Percentiles rank a stretch among this genome's conserved stretches.
Evolutionary conservation across 1,140 invertebrate species (phyloP).

Genomic region (Pemphigus obesinymphae): DNA sequence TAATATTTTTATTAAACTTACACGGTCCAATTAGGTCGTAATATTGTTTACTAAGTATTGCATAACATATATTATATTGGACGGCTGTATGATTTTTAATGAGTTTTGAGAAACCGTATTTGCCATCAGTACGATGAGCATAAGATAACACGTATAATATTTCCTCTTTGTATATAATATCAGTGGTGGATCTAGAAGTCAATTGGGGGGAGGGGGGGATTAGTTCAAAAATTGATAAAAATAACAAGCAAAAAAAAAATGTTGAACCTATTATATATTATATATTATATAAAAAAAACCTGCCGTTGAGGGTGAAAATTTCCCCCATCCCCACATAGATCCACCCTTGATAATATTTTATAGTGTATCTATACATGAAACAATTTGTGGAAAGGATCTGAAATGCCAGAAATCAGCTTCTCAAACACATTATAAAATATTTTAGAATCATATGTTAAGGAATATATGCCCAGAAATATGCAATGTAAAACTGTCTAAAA

Average conservation of each 20-base stretch:
- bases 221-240: no score
- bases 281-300: no score
- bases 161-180: no score
- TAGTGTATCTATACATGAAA: background rate
- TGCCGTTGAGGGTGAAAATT: no score
- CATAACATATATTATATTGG: background rate
- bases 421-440: background rate
- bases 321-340: no score
- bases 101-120: background rate
- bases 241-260: no score
- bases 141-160: no score
- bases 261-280: no score
- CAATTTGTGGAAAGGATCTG: background rate
- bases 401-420: background rate
- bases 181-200: no score
- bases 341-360: background rate
- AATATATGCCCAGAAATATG: background rate
- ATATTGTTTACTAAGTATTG: background rate
- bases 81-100: slow-evolving; percentile 28
- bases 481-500: background rate
- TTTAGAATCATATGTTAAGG: background rate
- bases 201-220: no score
- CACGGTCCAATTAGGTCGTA: background rate
- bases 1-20: background rate
- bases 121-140: background rate